A percentile compares a stretch with the other conserved stretches of the same genome.
These are phyloP conservation scores for Lanistes nyassanus DNA, from an alignment of 1,140 invertebrate species.

Conservation along the genomic window DNA sequence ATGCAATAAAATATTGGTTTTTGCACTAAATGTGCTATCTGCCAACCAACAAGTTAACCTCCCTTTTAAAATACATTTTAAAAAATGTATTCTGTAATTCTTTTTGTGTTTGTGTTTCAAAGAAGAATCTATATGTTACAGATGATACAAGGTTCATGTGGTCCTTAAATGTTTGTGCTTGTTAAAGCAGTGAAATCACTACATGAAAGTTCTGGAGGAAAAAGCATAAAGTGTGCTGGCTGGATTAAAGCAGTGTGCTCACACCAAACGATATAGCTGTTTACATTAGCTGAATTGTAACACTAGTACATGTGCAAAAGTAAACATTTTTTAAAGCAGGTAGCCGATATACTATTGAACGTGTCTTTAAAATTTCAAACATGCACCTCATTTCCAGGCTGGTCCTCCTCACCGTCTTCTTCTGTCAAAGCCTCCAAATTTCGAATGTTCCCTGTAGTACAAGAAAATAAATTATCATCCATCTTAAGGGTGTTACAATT, in stretches of 20 bases:
- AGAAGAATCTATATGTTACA: too few relatives aligned
- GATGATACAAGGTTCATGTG: too few relatives aligned
- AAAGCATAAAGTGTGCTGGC: not conserved
- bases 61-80: too few relatives aligned
- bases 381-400: too few relatives aligned
- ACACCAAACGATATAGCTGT: not conserved
- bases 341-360: not conserved
- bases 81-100: too few relatives aligned
- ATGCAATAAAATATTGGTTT: too few relatives aligned
- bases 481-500: not conserved
- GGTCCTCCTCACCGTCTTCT: conserved; percentile 19
- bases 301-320: not conserved
- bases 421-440: conserved; percentile 20
- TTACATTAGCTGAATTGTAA: not conserved
- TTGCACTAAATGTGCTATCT: too few relatives aligned
- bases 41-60: too few relatives aligned
- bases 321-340: not conserved
- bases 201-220: not conserved
- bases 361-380: conserved; percentile 2
- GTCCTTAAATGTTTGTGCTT: too few relatives aligned
- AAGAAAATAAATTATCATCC: not conserved
- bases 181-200: too few relatives aligned
- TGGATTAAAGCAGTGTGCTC: not conserved
- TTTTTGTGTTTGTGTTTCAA: not conserved
- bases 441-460: conserved; percentile 5